Evolutionary conservation across 2,113 vertebrate genomes (phyloP).

Genomic region (Varanus salvator): DNA sequence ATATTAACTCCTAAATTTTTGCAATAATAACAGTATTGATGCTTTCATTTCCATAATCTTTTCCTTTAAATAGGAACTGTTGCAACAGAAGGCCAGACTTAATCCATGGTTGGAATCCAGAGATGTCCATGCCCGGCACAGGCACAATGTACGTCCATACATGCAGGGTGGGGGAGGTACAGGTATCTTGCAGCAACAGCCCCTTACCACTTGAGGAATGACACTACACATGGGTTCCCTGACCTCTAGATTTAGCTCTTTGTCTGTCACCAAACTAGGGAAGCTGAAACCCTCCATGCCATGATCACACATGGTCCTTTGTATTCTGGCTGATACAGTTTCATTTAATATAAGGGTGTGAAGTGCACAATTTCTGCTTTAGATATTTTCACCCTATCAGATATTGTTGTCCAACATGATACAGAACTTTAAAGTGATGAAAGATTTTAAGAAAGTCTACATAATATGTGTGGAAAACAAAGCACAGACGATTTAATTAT

Average conservation of each 20-base stretch:
- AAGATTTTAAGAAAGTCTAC: not conserved
- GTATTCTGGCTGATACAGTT: not conserved
- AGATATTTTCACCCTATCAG: not conserved
- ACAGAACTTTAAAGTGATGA: not conserved
- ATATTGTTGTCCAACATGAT: not conserved
- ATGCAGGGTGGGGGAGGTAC: not conserved
- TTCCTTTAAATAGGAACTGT: not conserved
- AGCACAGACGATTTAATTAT: not conserved
- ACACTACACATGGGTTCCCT: not conserved
- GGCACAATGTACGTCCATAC: not conserved
- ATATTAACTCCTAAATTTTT: conserved; percentile 3
- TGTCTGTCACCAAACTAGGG: not conserved
- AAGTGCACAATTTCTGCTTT: not conserved
- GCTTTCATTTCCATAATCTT: conserved; percentile 9
- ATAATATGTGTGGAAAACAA: not conserved
- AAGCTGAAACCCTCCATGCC: not conserved
- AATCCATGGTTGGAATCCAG: not conserved
- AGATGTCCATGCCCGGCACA: not conserved
- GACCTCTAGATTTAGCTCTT: not conserved
- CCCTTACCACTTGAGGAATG: not conserved
- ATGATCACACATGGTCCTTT: not conserved
- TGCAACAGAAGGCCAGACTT: accelerated
- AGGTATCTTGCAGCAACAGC: not conserved
- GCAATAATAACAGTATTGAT: accelerated
- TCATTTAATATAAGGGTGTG: not conserved